A percentile compares a stretch with the other conserved stretches of the same genome.
Conservation (phyloP, 2,113 vertebrate genomes). For the Pipra filicauda region DNA sequence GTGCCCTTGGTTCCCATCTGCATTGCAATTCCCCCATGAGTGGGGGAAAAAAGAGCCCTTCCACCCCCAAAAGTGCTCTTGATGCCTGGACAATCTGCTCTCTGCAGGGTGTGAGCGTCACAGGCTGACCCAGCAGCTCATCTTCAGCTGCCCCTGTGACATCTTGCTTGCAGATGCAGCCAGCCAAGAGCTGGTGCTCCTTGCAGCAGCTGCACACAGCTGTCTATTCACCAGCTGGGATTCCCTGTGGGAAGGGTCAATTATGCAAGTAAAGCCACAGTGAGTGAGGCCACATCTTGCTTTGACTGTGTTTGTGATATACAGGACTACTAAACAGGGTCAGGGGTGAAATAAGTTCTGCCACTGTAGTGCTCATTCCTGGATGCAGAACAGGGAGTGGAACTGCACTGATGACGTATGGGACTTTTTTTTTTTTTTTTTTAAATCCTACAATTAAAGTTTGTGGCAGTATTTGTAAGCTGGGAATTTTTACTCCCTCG, state of each 20-base stretch:
- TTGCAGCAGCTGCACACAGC: conserved; percentile 4
- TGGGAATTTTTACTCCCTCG: neutral
- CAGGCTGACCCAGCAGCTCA: neutral
- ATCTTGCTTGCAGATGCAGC: neutral
- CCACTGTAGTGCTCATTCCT: neutral
- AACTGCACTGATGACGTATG: neutral
- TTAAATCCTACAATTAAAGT: neutral
- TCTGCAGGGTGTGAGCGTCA: neutral
- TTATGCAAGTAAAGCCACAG: neutral
- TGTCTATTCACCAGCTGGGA: neutral
- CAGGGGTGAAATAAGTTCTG: neutral
- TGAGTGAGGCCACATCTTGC: neutral
- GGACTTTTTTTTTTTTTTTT: neutral
- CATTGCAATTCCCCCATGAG: too few relatives aligned
- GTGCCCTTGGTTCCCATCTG: neutral
- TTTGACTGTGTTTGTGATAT: neutral
- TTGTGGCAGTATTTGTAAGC: neutral
- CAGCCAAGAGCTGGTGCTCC: neutral
- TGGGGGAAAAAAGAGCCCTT: rapidly evolving
- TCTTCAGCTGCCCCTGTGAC: neutral
- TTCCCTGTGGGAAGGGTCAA: neutral
- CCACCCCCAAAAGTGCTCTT: neutral
- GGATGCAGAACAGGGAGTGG: neutral
- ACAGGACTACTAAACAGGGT: neutral
- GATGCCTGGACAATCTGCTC: neutral